Evolutionary conservation across 2,888 invertebrate genomes (phyloP).

Genomic region (Calliphora vomitoria): DNA sequence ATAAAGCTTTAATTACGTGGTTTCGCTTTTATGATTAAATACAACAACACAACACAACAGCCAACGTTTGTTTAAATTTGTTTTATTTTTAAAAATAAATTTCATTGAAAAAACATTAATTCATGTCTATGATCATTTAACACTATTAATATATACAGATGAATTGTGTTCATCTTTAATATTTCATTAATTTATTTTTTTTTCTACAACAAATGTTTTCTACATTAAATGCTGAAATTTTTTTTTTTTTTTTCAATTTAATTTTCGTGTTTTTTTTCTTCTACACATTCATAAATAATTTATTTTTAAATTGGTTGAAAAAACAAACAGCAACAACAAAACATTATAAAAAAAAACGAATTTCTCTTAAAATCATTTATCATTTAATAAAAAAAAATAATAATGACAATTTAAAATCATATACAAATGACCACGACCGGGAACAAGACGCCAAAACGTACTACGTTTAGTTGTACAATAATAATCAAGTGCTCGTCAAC

Average conservation of each 20-base stretch:
- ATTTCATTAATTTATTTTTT: slow-evolving; percentile 1
- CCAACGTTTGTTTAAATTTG: slow-evolving; percentile 40
- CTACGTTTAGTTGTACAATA: background rate
- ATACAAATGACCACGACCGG: slow-evolving; percentile 13
- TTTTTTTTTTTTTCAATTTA: slow-evolving; percentile 20
- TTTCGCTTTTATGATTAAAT: slow-evolving; percentile 52
- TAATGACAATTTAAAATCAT: slow-evolving; percentile 39
- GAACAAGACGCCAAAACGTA: background rate
- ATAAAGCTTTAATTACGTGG: slow-evolving; percentile 36
- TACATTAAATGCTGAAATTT: slow-evolving; percentile 27
- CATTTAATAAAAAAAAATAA: slow-evolving; percentile 45
- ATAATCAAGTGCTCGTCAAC: background rate
- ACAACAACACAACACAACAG: slow-evolving; percentile 2
- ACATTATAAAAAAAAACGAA: slow-evolving; percentile 7
- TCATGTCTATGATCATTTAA: slow-evolving; percentile 62
- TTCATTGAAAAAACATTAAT: slow-evolving; percentile 38
- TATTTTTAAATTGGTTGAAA: slow-evolving; percentile 25
- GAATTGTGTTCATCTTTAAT: slow-evolving; percentile 50
- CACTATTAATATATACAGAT: slow-evolving; percentile 60
- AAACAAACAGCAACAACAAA: background rate
- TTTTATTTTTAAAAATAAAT: slow-evolving; percentile 55
- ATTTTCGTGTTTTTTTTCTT: slow-evolving; percentile 37
- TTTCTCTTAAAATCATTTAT: slow-evolving; percentile 60
- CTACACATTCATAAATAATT: slow-evolving; percentile 49
- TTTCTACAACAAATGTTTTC: slow-evolving; percentile 47